Evolutionary conservation across 2,113 vertebrate genomes (phyloP).

Genomic region (Mustelus asterias): DNA sequence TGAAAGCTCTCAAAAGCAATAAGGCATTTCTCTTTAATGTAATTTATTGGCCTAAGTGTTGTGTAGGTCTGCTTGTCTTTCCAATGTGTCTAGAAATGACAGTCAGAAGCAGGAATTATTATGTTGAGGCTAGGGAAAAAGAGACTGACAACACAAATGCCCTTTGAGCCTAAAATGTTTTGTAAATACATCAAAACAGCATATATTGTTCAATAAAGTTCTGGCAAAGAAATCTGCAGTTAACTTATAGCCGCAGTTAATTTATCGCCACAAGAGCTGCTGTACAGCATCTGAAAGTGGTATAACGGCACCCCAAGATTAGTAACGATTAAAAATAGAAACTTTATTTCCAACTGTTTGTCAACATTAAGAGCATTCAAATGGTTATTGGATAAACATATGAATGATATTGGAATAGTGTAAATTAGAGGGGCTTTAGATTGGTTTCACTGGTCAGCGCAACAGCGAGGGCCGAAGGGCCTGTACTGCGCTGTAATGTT

Average conservation of each 20-base stretch:
- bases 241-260: neutral
- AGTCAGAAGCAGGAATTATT: neutral
- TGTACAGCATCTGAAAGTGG: neutral
- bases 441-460: too few species aligned
- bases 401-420: too few species aligned
- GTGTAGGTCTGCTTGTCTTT: neutral
- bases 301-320: neutral
- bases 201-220: too few species aligned
- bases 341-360: neutral
- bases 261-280: neutral
- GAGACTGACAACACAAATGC: neutral
- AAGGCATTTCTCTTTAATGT: too few species aligned
- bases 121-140: neutral
- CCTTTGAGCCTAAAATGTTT: neutral
- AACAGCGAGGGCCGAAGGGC: too few species aligned
- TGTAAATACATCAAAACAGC: too few species aligned
- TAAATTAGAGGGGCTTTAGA: too few species aligned
- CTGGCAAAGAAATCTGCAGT: neutral
- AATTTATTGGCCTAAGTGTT: neutral
- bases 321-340: neutral
- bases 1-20: too few species aligned
- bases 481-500: too few species aligned
- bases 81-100: neutral
- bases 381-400: too few species aligned
- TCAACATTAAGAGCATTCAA: too few species aligned